phyloP scores from a whole-genome alignment of 2,797 vertebrate genomes.

The Aulostomus chinensis region DNA sequence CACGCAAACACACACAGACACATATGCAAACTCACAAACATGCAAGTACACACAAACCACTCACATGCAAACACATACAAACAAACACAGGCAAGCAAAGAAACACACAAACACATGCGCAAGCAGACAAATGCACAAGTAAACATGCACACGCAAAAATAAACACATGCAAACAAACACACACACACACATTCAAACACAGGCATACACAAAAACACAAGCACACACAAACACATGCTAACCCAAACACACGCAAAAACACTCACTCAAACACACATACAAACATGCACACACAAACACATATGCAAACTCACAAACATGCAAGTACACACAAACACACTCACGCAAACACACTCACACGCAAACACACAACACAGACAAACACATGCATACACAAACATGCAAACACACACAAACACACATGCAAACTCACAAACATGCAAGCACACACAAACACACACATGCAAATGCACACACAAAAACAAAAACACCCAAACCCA shows the following conservation, averaged over 20 bases:
- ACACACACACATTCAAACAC: slow-evolving; percentile 56
- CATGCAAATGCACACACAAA: slow-evolving; percentile 19
- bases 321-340: no score
- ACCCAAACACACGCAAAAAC: slow-evolving; percentile 55
- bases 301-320: no score
- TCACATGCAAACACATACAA: no score
- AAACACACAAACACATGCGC: slow-evolving; percentile 83
- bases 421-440: slow-evolving; percentile 57
- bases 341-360: slow-evolving; percentile 69
- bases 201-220: no score
- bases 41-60: no score
- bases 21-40: no score
- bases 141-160: slow-evolving; percentile 70
- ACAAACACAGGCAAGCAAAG: slow-evolving; percentile 24
- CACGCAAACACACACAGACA: slow-evolving; percentile 58
- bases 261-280: no score
- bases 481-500: slow-evolving; percentile 80
- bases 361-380: slow-evolving; percentile 26
- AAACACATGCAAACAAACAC: no score
- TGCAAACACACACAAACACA: no score
- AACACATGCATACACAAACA: no score
- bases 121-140: slow-evolving; percentile 69
- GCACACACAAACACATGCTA: slow-evolving; percentile 37
- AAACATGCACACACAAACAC: slow-evolving; percentile 61
- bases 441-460: no score